Base-by-base conservation (phyloP, 1,140 invertebrate genomes). In the Panagrolaimus sp. region DNA sequence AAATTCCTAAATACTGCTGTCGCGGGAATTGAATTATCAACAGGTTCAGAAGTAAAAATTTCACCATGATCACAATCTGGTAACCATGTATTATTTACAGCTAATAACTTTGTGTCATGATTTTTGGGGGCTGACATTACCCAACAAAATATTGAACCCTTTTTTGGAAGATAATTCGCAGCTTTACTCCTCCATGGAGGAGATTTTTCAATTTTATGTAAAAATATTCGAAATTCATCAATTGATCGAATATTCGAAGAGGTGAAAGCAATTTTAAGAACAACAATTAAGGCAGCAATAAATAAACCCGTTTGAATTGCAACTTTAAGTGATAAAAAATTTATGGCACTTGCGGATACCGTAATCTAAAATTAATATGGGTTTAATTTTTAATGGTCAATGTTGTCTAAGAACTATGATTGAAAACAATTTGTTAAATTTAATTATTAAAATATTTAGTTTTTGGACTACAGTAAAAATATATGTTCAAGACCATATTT, bases 41-140 rank as follows among this genome's bases (percentile, higher is more conserved):
- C 10, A 12, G 52, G 52, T n/a, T 21, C 52, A 58, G 21, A 26
- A 28, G 21, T 58, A 21, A 58, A 58, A 21, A 58, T 21, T 58
- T 58, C 21, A 26, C 52, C 52, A 58, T 58, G 52, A 28, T 58
- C 52, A 58, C 52, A 58, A 26, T 58, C 52, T 26, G 21, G 15
- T 26, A 58, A 12, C 52, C 52, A 58, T 58, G 52, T 58, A 28
- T 58, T 28, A 28, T 58, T 58, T 12, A 58, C 28, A 5, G 52
- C 52, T 12, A 58, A 26, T 10, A 28, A 12, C 21, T 58, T 58
- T 10, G 14, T 58, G 10, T n/a, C 14, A 21, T 58, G 52, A 58
- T 58, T 58, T 0, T 0, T 4, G 17, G 52, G 52, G 4, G 52
- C 21, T 5, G 52, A 26, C 52, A 58, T 58, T 12, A 58, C 52